Percentiles rank a stretch among this genome's conserved stretches.
These are phyloP conservation scores for Procambarus virginalis DNA, from an alignment of 1,140 invertebrate species.

Conservation along the genomic window DNA sequence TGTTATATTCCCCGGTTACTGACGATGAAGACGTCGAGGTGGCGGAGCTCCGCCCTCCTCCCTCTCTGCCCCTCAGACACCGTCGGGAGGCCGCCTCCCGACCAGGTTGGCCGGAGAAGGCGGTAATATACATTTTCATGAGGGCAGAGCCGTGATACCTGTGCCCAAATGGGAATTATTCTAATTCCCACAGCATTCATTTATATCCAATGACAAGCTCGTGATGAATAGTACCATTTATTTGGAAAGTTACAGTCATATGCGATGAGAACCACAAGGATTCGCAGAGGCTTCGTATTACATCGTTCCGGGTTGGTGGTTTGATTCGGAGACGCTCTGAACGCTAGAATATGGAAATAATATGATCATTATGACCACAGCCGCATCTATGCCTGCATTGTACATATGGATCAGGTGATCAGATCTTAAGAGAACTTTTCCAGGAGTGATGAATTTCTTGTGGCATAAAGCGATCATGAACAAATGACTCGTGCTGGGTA, in stretches of 20 bases:
- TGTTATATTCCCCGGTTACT: conserved; percentile 12
- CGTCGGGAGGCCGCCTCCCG: neutral
- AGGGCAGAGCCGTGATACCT: conserved; percentile 61
- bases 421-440: conserved; percentile 62
- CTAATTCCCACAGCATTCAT: conserved; percentile 67
- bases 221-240: conserved; percentile 68
- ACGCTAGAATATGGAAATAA: conserved; percentile 60
- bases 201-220: conserved; percentile 67
- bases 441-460: conserved; percentile 41
- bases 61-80: neutral
- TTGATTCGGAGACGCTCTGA: conserved; percentile 10
- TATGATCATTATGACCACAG: conserved; percentile 55
- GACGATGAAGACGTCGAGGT: conserved; percentile 43
- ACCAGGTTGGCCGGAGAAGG: neutral
- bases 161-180: conserved; percentile 67
- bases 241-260: conserved; percentile 68
- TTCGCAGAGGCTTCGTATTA: conserved; percentile 33
- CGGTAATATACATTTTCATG: conserved; percentile 66
- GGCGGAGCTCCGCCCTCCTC: neutral
- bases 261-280: conserved; percentile 32
- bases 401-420: conserved; percentile 68
- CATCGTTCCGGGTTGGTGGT: conserved; percentile 41
- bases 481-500: conserved; percentile 21
- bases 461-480: conserved; percentile 34
- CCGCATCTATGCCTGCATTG: conserved; percentile 63